phyloP scores from a whole-genome alignment of 2,113 vertebrate genomes.

The Ceratotherium simum region DNA sequence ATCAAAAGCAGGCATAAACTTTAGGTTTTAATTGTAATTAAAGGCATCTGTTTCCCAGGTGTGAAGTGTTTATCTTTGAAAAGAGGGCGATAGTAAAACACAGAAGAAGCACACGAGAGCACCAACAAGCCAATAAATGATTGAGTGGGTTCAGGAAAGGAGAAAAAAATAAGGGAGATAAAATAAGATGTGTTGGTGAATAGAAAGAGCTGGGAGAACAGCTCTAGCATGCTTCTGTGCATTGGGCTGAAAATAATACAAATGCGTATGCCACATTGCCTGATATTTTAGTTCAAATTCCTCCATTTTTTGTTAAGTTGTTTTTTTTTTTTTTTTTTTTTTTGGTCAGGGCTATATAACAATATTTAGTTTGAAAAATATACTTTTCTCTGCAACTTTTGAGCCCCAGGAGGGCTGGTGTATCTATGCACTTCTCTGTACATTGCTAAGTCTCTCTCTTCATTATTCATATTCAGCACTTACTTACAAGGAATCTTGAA shows the following conservation, averaged over 20 bases:
- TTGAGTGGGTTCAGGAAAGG: conserved; percentile 80
- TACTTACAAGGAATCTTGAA: conserved; percentile 51
- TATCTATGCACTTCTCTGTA: conserved; percentile 58
- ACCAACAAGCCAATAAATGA: conserved; percentile 82
- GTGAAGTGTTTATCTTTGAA: conserved; percentile 87
- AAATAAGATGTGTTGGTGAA: conserved; percentile 81
- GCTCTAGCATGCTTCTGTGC: conserved; percentile 67
- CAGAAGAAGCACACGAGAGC: conserved; percentile 80
- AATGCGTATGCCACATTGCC: not conserved
- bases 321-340: not conserved
- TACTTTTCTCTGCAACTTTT: conserved; percentile 63
- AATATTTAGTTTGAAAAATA: conserved; percentile 65
- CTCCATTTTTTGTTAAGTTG: not conserved
- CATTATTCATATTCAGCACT: conserved; percentile 63
- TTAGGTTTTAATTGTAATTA: conserved; percentile 88
- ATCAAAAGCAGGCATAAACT: conserved; percentile 83
- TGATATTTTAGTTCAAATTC: conserved; percentile 37
- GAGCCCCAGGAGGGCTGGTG: conserved; percentile 48
- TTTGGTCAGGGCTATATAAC: conserved; percentile 40
- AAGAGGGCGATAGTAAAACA: conserved; percentile 82
- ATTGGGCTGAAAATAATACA: conserved; percentile 72
- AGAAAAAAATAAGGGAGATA: conserved; percentile 79
- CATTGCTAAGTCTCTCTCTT: conserved; percentile 55
- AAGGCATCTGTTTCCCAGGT: conserved; percentile 86
- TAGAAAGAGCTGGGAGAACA: conserved; percentile 77